Percentiles rank a stretch among this genome's conserved stretches.
Evolutionary conservation across 2,797 vertebrate species (phyloP).

Genomic region (Remorina albescens): DNA sequence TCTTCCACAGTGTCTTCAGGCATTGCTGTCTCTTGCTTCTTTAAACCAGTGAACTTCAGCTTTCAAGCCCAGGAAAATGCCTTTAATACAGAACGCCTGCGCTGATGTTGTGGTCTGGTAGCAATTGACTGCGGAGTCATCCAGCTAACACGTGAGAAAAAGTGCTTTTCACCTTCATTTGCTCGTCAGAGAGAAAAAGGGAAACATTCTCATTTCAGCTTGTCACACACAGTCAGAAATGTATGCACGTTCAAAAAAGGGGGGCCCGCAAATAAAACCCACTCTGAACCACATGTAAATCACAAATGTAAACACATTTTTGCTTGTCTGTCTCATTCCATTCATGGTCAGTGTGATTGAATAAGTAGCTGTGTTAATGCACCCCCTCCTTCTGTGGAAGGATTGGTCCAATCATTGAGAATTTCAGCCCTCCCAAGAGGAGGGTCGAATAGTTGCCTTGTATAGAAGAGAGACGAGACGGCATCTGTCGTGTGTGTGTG

Average conservation of each 20-base stretch:
- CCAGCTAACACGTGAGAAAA: slow-evolving; percentile 1
- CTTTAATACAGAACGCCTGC: background rate
- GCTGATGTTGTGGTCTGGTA: background rate
- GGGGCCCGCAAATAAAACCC: slow-evolving; percentile 4
- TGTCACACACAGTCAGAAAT: slow-evolving; percentile 16
- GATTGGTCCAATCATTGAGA: slow-evolving; percentile 69
- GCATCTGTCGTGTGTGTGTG: slow-evolving; percentile 29
- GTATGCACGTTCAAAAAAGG: background rate
- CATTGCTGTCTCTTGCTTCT: background rate
- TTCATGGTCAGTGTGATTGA: slow-evolving; percentile 75
- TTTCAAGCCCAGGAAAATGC: background rate
- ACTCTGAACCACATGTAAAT: slow-evolving; percentile 58
- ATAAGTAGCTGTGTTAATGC: slow-evolving; percentile 54
- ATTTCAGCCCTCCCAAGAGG: slow-evolving; percentile 69
- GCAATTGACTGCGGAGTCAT: slow-evolving; percentile 1
- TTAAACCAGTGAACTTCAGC: background rate
- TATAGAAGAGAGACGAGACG: slow-evolving; percentile 75
- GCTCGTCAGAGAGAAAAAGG: slow-evolving; percentile 1
- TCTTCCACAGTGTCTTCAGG: slow-evolving; percentile 3
- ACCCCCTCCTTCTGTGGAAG: slow-evolving; percentile 26
- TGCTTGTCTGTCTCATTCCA: slow-evolving; percentile 50
- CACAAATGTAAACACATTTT: slow-evolving; percentile 61
- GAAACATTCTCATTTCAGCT: slow-evolving; percentile 18
- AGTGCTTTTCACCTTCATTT: slow-evolving; percentile 1
- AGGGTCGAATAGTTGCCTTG: slow-evolving; percentile 74